A percentile compares a stretch with the other conserved stretches of the same genome.
Conservation (phyloP, 2,888 invertebrate species). For the Balanococcus diminutus region DNA sequence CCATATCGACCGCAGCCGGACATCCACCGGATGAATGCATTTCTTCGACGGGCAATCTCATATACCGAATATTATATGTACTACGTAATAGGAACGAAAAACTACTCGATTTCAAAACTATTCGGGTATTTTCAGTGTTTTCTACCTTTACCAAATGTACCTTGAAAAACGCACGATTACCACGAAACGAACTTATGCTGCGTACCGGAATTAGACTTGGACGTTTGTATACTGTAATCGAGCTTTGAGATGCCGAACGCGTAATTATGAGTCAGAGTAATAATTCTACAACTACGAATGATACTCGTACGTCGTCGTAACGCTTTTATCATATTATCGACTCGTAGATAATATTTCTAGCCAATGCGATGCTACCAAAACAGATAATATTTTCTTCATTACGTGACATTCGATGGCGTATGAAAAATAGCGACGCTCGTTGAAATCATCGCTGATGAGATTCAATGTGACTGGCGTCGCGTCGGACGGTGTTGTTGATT, state of each 20-base stretch:
- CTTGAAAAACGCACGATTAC: not conserved
- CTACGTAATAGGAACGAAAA: not conserved
- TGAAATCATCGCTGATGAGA: not conserved
- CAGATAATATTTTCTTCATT: not conserved
- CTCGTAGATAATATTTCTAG: not conserved
- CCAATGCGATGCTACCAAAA: not conserved
- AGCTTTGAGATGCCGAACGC: not conserved
- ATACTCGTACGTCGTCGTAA: no score
- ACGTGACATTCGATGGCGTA: not conserved
- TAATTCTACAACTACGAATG: not conserved
- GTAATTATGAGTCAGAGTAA: not conserved
- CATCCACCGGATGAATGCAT: conserved; percentile 26
- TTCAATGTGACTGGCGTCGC: no score
- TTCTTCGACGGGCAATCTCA: not conserved
- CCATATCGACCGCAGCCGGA: conserved; percentile 3
- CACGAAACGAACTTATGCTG: no score
- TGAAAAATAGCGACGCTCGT: not conserved
- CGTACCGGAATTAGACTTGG: no score
- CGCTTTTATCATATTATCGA: not conserved
- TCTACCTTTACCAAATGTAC: no score
- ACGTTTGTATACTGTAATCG: no score
- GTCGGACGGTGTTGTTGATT: not conserved
- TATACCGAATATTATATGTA: not conserved
- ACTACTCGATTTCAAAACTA: not conserved
- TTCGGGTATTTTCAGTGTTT: no score